Evolutionary conservation across 1,140 invertebrate genomes (phyloP), one percentile per base, ranked within the genome.

Genomic region (Dendroctonus ponderosae): DNA sequence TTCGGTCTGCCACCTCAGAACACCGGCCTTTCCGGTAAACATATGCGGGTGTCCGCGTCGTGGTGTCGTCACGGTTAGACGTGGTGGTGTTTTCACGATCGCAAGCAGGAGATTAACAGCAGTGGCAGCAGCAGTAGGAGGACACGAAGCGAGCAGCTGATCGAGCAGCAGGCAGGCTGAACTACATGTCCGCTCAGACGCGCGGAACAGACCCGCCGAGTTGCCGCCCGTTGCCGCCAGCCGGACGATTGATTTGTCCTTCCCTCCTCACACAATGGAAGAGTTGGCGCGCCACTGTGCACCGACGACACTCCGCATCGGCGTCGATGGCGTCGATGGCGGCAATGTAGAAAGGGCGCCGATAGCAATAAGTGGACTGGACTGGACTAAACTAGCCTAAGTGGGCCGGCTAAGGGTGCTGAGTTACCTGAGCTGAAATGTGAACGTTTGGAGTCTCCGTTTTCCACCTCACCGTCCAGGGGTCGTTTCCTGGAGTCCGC

Each of bases 381-480:
- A 52, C n/a, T 14, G 6, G 15, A n/a, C 50, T 41, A 49, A 70
- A 51, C 56, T 62, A 65, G 8, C 41, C 37, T 56, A 62, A 65
- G 40, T 52, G 42, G 26, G 26, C 26, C 26, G 26, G 50, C 50
- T 52, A 52, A 26, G 42, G 37, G 51, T 59, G 60, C n/a, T 49
- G 37, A 15, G 42, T 84, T 83, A 94, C 91, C 91, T 87, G 89
- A 87, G 78, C 89, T 91, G 81, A 91, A 92, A 82, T 93, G 91
- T 68, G 91, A 93, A 80, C 91, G 86, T 82, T 94, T 93, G 70
- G 90, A 90, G 73, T 91, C 87, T 72, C 90, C 91, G 84, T 91
- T 91, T 80, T 93, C 91, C 72, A 85, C 85, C 81, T 93, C 91
- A 72, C 87, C 87, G 82, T 93, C 91, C 75, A 92, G 85, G 67